Percentiles rank a stretch among this genome's conserved stretches.
phyloP scores from a whole-genome alignment of 2,113 vertebrate species.

The Corythoichthys haematopterus region DNA sequence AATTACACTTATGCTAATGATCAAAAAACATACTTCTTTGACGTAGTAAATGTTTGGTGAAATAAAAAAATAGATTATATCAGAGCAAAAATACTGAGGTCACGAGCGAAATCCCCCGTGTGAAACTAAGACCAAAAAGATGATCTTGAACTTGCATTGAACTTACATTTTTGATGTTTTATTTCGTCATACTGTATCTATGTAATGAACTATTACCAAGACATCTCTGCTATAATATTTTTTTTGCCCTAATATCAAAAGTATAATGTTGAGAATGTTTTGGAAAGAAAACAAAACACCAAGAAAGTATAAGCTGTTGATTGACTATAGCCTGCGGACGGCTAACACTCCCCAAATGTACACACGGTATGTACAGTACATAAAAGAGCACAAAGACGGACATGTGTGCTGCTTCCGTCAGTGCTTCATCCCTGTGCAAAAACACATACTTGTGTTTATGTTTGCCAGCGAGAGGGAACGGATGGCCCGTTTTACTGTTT shows the following conservation, averaged over 20 bases:
- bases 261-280: not conserved
- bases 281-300: not conserved
- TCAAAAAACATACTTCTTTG: constrained; percentile 2
- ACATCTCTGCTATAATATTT: not conserved
- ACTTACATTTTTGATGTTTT: not conserved
- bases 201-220: not conserved
- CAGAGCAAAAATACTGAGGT: constrained; percentile 7
- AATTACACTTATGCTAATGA: not conserved
- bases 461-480: constrained; percentile 18
- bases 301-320: not conserved
- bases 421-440: constrained; percentile 25
- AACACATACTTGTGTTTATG: constrained; percentile 21
- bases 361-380: not conserved
- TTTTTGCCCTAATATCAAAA: not conserved
- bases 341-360: not conserved
- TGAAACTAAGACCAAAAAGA: not conserved
- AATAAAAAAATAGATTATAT: constrained; percentile 7
- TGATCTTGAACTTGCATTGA: not conserved
- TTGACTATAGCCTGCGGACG: not conserved
- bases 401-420: constrained; percentile 4
- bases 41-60: constrained; percentile 12
- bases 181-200: not conserved
- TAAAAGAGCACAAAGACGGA: not conserved
- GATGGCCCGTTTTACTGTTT: constrained; percentile 70
- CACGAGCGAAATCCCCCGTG: not conserved